These are phyloP conservation scores for Mya arenaria DNA, from an alignment of 1,140 invertebrate species.

Conservation along the genomic window DNA sequence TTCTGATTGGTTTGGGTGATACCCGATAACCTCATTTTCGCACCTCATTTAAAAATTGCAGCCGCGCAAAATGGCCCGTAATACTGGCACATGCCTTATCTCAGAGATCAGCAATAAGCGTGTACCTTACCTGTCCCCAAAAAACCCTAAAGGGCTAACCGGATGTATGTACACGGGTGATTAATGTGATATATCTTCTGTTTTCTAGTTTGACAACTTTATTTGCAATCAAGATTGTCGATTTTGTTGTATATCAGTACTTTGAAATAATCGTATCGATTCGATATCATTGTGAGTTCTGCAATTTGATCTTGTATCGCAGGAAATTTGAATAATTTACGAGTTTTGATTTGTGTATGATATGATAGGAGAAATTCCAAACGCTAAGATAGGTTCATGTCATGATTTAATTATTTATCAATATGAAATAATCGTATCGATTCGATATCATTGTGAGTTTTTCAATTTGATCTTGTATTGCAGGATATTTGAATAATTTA, in stretches of 20 bases:
- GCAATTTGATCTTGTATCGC: neutral
- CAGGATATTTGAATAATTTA: neutral
- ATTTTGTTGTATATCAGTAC: neutral
- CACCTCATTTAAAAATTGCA: constrained; percentile 13
- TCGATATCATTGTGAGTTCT: neutral
- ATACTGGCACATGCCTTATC: constrained; percentile 30
- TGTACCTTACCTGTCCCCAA: no score
- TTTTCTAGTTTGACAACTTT: constrained; percentile 38
- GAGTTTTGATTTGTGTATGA: no score
- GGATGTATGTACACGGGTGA: constrained; percentile 40
- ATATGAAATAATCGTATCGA: neutral
- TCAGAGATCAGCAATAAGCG: no score
- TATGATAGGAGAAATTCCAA: neutral
- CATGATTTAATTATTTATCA: neutral
- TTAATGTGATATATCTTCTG: constrained; percentile 25
- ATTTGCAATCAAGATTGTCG: constrained; percentile 20
- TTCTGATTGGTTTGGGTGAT: no score
- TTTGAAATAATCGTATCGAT: neutral
- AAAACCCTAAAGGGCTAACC: neutral
- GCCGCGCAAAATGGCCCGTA: neutral
- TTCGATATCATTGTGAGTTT: neutral
- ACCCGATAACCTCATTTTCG: constrained; percentile 9
- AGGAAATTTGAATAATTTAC: neutral
- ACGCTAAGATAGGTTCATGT: neutral
- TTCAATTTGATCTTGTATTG: neutral